Evolutionary conservation across 2,113 vertebrate species (phyloP), one percentile per base, ranked within the genome.

Genomic region (Myrmophylax atrothorax): DNA sequence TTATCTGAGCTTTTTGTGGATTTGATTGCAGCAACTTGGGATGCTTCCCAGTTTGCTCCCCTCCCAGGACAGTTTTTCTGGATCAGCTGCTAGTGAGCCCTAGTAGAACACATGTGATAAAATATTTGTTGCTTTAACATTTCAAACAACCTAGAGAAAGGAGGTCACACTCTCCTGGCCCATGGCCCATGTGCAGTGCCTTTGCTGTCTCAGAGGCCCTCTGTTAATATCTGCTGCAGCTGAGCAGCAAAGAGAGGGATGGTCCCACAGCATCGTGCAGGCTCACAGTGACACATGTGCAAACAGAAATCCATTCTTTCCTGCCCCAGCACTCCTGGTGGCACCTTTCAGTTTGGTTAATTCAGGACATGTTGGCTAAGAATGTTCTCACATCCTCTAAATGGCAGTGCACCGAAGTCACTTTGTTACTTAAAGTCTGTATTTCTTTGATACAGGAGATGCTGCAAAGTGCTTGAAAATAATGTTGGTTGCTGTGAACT

Each of bases 401-500:
- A 92, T 29, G 75, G 84, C 56, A 79, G 91, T 9, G 4, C 59
- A 58, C 10, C 40, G 70, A 94, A 97, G 94, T 97, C 96, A 94
- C 90, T 92, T 95, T 55, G 76, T 92, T 93, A 95, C 91, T 88
- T 93, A 88, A 92, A 97, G 91, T 93, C 85, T 95, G 52, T 82
- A 73, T 96, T 83, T 64, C 62, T 81, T 97, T 95, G 95, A 96
- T 96, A 96, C 92, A 95, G 91, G 94, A 95, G 87, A 95, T 90
- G 96, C 93, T 96, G 95, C 96, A 89, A 96, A 95, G 94, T 77
- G 89, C 93, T 97, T 93, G 90, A 96, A 97, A 97, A 97, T 96
- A 89, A 96, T 40, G 76, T 86, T 96, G 91, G 93, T 85, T 94
- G 94, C 84, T 82, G 87, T 91, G 95, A 97, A 95, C 93, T 89